These are phyloP conservation scores for Oryzias curvinotus DNA, from an alignment of 2,113 vertebrate species.

Conservation along the genomic window DNA sequence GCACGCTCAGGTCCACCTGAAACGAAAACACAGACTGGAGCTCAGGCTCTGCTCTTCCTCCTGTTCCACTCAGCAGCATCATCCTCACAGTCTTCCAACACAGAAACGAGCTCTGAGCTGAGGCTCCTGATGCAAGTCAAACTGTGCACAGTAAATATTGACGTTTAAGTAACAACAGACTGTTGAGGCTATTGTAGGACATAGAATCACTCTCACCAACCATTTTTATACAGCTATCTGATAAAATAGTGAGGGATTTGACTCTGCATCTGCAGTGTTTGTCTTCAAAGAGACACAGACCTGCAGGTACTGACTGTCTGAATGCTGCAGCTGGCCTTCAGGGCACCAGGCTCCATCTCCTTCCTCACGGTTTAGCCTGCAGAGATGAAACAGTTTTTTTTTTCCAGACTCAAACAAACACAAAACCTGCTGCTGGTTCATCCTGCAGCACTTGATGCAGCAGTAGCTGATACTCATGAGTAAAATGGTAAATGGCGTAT, in stretches of 20 bases:
- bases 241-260: background rate
- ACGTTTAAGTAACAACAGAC: background rate
- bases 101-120: no score
- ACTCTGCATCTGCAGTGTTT: background rate
- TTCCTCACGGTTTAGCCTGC: conserved; percentile 84
- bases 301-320: conserved; percentile 88
- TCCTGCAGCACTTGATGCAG: no score
- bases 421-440: no score
- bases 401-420: no score
- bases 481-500: no score
- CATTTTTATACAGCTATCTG: no score
- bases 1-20: conserved; percentile 81
- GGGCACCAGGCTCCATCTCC: conserved; percentile 93
- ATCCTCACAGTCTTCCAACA: background rate
- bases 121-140: no score
- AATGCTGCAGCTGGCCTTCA: conserved; percentile 79
- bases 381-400: background rate
- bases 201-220: no score
- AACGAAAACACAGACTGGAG: background rate
- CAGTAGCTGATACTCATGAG: no score
- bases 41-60: background rate
- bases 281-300: conserved; percentile 33
- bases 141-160: background rate
- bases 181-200: no score
- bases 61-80: background rate